A percentile compares a stretch with the other conserved stretches of the same genome.
These are phyloP conservation scores for Calvadosia cruxmelitensis DNA, from an alignment of 30 jellyfish, hydroid and myxozoan genomes.

Conservation along the genomic window DNA sequence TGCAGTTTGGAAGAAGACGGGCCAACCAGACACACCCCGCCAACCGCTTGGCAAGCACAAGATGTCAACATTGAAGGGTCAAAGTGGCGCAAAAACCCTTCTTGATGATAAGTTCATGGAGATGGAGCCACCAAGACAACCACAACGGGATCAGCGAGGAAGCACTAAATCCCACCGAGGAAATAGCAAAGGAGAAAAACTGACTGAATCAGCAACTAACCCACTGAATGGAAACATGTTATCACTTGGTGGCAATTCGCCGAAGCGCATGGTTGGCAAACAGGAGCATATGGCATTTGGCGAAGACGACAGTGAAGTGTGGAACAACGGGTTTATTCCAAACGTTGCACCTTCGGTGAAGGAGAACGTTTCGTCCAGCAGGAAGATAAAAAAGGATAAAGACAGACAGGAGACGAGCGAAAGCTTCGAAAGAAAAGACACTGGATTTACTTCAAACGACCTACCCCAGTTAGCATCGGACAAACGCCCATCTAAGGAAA, in stretches of 20 bases:
- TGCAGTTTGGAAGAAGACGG: constrained; percentile 35
- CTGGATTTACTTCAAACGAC: too few species aligned
- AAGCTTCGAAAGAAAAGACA: not conserved
- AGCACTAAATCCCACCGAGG: not conserved
- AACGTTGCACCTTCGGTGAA: not conserved
- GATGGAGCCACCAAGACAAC: constrained; percentile 12
- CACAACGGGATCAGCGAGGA: not conserved
- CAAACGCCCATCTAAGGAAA: not conserved
- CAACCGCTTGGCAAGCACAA: constrained; percentile 2
- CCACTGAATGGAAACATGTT: not conserved
- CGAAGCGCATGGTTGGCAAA: not conserved
- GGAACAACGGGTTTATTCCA: not conserved
- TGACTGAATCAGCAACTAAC: too few species aligned
- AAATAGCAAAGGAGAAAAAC: not conserved
- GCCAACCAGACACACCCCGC: constrained; percentile 23
- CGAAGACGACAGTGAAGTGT: not conserved
- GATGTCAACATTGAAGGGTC: not conserved
- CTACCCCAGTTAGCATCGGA: not conserved
- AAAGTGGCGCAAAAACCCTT: constrained; percentile 1
- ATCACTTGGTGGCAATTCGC: not conserved
- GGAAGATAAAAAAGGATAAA: not conserved
- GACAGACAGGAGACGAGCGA: not conserved
- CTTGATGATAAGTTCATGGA: constrained; percentile 8
- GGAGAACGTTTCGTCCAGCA: not conserved
- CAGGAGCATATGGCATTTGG: not conserved